Percentiles rank a stretch among this genome's conserved stretches.
Conservation (phyloP, 1,140 invertebrate species). For the Cotesia chilonis region DNA sequence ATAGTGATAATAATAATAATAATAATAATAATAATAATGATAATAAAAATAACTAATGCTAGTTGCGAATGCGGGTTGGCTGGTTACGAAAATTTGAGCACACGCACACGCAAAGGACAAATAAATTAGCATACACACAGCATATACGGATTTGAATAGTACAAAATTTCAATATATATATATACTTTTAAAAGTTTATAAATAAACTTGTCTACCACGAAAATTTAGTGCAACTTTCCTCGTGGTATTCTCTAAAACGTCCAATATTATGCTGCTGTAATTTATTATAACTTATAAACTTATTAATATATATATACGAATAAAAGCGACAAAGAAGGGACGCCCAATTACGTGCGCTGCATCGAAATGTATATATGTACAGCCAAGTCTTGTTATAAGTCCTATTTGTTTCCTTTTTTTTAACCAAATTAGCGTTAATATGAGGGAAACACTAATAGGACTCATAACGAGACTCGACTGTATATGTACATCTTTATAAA, state of each 20-base stretch:
- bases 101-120: too few relatives aligned
- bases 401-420: too few relatives aligned
- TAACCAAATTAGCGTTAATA: too few relatives aligned
- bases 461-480: not conserved
- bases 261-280: slow-evolving; percentile 32
- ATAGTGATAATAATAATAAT: too few relatives aligned
- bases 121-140: too few relatives aligned
- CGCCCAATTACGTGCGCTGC: slow-evolving; percentile 64
- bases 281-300: not conserved
- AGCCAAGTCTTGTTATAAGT: too few relatives aligned
- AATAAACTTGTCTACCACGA: slow-evolving; percentile 6
- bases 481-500: not conserved
- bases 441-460: too few relatives aligned
- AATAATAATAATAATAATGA: not conserved
- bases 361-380: slow-evolving; percentile 35
- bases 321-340: slow-evolving; percentile 65
- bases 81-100: too few relatives aligned
- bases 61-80: too few relatives aligned
- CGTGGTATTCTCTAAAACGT: not conserved
- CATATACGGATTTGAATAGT: too few relatives aligned
- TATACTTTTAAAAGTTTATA: not conserved
- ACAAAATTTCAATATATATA: too few relatives aligned
- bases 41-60: not conserved
- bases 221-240: slow-evolving; percentile 2
- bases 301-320: slow-evolving; percentile 53